phyloP scores from a whole-genome alignment of 2,113 vertebrate species.

The Gila orcuttii region DNA sequence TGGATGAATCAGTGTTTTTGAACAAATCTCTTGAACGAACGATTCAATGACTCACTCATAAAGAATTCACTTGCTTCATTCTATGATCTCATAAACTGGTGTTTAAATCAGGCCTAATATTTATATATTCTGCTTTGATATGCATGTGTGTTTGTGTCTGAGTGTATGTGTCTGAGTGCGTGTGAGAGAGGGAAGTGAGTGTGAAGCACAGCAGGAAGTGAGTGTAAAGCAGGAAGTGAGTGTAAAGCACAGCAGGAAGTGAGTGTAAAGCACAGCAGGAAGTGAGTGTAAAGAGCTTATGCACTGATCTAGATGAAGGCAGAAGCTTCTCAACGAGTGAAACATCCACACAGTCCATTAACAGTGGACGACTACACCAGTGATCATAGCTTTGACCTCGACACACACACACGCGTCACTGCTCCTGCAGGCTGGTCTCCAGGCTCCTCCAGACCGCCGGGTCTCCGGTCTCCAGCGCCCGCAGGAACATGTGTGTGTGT shows the following conservation, averaged over 20 bases:
- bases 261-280: not conserved
- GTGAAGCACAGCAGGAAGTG: not conserved
- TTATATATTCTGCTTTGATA: too few species aligned
- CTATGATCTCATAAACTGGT: too few species aligned
- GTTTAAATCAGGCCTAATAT: too few species aligned
- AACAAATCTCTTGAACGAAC: too few species aligned
- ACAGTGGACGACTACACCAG: not conserved
- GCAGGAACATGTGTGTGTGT: conserved; percentile 84
- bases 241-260: not conserved
- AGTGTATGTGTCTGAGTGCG: too few species aligned
- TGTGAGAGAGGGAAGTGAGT: too few species aligned
- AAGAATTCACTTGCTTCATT: too few species aligned
- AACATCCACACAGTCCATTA: not conserved
- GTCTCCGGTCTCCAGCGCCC: conserved; percentile 81
- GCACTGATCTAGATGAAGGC: not conserved
- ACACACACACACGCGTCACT: not conserved
- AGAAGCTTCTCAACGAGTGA: not conserved
- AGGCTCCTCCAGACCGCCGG: conserved; percentile 79
- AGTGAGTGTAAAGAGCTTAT: not conserved
- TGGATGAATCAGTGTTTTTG: too few species aligned
- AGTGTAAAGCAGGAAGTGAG: not conserved
- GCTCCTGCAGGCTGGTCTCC: conserved; percentile 74
- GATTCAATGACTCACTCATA: too few species aligned
- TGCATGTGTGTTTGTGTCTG: too few species aligned
- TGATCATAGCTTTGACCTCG: not conserved